These are phyloP conservation scores for Oenanthe oenanthe DNA, from an alignment of 2,113 vertebrate genomes.

Conservation along the genomic window DNA sequence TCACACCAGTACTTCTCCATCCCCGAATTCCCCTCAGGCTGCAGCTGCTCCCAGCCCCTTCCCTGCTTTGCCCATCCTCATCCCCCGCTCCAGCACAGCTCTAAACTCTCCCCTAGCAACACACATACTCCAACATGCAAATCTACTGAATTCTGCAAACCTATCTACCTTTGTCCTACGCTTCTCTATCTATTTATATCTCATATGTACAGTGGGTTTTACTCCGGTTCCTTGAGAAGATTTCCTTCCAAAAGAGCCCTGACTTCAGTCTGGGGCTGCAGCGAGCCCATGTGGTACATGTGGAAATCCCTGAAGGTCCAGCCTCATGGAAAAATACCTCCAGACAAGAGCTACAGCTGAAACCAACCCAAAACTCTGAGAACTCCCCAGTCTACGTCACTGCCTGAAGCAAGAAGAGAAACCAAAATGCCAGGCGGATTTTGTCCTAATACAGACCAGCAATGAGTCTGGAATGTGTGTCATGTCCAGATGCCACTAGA, in stretches of 20 bases:
- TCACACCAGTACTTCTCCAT: neutral
- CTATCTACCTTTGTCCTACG: constrained; percentile 44
- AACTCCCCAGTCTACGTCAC: neutral
- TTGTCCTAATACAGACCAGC: neutral
- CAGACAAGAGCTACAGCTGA: neutral
- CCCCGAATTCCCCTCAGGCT: neutral
- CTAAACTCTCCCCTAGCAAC: neutral
- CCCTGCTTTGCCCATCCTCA: neutral
- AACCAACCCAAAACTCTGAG: neutral
- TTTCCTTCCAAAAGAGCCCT: constrained; percentile 9
- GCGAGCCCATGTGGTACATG: rapidly evolving
- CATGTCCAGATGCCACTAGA: rapidly evolving
- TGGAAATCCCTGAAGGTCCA: neutral
- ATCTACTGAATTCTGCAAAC: constrained; percentile 65
- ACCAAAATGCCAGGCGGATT: neutral
- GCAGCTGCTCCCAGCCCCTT: neutral
- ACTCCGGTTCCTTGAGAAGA: neutral
- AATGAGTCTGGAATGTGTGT: neutral
- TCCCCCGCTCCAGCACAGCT: neutral
- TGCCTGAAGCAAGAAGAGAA: neutral
- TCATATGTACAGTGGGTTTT: constrained; percentile 66
- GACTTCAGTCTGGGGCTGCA: neutral
- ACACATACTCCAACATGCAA: constrained; percentile 63
- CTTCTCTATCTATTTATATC: constrained; percentile 67
- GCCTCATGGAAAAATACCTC: neutral